phyloP scores from a whole-genome alignment of 1,140 invertebrate genomes.

The Lethocerus indicus region DNA sequence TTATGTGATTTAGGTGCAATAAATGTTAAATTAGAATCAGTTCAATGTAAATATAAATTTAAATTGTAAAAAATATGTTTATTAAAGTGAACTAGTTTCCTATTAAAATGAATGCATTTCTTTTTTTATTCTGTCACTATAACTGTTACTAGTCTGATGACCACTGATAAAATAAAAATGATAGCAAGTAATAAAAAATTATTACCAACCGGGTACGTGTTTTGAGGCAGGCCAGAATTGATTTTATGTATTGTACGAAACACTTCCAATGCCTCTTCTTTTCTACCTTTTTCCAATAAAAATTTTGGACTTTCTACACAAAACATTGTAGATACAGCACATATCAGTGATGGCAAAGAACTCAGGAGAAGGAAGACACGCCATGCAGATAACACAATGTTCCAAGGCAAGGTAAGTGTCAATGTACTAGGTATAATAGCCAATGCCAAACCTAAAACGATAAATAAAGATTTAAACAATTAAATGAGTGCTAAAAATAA shows the following conservation, averaged over 20 bases:
- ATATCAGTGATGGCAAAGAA: slow-evolving; percentile 67
- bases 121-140: neutral
- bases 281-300: slow-evolving; percentile 52
- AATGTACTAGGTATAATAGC: too few species aligned
- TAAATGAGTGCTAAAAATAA: too few species aligned
- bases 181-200: too few species aligned
- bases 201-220: slow-evolving; percentile 43
- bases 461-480: too few species aligned
- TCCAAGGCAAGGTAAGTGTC: too few species aligned
- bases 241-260: slow-evolving; percentile 60
- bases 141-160: neutral
- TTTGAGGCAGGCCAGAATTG: slow-evolving; percentile 53
- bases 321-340: slow-evolving; percentile 58
- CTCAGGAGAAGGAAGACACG: slow-evolving; percentile 74
- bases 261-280: slow-evolving; percentile 59
- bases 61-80: neutral
- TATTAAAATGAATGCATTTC: neutral
- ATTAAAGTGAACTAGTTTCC: neutral
- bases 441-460: too few species aligned
- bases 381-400: too few species aligned
- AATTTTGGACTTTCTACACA: slow-evolving; percentile 85
- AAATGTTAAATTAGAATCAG: neutral
- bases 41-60: neutral
- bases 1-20: neutral
- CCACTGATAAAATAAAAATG: neutral